phyloP scores from a whole-genome alignment of 1,140 invertebrate species.

The Musca domestica region DNA sequence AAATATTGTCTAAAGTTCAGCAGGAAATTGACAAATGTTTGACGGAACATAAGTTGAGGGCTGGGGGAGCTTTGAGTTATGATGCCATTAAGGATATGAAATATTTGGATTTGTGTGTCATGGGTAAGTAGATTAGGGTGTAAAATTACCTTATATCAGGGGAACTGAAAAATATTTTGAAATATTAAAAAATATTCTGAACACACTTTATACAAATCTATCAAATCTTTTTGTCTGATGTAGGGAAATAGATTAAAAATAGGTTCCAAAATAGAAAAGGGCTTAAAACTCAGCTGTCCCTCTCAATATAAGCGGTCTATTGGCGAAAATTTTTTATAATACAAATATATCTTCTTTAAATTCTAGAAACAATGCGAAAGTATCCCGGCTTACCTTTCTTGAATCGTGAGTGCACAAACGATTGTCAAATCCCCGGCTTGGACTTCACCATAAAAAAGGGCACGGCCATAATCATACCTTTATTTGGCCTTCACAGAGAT shows the following conservation, averaged over 20 bases:
- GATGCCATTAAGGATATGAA: constrained; percentile 58
- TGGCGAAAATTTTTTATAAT: too few species aligned
- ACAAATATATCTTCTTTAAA: too few species aligned
- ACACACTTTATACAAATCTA: too few species aligned
- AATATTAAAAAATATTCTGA: too few species aligned
- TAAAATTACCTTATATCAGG: too few species aligned
- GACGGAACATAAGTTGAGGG: constrained; percentile 42
- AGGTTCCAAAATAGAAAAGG: too few species aligned
- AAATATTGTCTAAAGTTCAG: constrained; percentile 36
- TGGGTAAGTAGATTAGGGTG: constrained; percentile 34
- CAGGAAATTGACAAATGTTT: constrained; percentile 57
- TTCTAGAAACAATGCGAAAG: constrained; percentile 60
- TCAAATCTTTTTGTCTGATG: too few species aligned
- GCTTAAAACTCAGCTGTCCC: too few species aligned
- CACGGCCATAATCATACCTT: constrained; percentile 53
- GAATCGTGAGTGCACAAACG: constrained; percentile 51
- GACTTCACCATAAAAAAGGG: constrained; percentile 53
- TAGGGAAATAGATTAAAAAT: too few species aligned
- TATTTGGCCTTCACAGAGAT: constrained; percentile 57
- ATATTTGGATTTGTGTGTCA: constrained; percentile 59
- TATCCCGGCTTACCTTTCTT: constrained; percentile 62
- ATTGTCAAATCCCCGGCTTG: constrained; percentile 49
- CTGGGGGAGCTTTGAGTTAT: constrained; percentile 55
- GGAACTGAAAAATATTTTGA: too few species aligned
- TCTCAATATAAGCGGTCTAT: too few species aligned